Evolutionary conservation across 2,797 vertebrate genomes (phyloP).

Genomic region (Monodelphis domestica): DNA sequence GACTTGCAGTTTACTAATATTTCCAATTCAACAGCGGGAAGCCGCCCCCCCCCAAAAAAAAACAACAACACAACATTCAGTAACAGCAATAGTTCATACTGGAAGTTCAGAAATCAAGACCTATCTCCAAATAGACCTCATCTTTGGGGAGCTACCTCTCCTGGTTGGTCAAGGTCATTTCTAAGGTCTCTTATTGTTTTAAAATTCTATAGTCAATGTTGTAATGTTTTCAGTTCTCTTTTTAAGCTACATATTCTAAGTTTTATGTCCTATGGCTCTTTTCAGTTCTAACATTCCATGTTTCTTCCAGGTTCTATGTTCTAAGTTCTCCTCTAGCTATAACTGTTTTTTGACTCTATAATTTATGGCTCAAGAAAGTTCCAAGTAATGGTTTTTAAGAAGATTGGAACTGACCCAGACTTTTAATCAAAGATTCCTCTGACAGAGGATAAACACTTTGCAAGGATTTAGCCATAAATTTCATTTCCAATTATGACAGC

Average conservation of each 20-base stretch:
- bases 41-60: no score
- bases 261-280: not conserved
- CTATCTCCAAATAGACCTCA: not conserved
- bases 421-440: not conserved
- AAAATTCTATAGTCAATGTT: not conserved
- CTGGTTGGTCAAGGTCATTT: not conserved
- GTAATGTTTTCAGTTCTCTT: not conserved
- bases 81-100: no score
- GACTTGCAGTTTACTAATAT: not conserved
- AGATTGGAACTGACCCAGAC: not conserved
- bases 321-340: not conserved
- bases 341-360: not conserved
- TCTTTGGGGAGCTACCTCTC: not conserved
- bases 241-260: not conserved
- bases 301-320: not conserved
- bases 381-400: not conserved
- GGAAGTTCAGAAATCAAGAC: no score
- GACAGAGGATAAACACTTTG: not conserved
- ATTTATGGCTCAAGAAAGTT: not conserved
- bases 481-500: not conserved
- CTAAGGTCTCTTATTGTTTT: not conserved
- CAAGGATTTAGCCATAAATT: not conserved
- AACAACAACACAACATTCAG: not conserved
- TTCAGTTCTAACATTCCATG: not conserved
- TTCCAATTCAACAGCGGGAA: not conserved